Base-by-base conservation (phyloP, 1,140 invertebrate species). In the Leptinotarsa defecta region DNA sequence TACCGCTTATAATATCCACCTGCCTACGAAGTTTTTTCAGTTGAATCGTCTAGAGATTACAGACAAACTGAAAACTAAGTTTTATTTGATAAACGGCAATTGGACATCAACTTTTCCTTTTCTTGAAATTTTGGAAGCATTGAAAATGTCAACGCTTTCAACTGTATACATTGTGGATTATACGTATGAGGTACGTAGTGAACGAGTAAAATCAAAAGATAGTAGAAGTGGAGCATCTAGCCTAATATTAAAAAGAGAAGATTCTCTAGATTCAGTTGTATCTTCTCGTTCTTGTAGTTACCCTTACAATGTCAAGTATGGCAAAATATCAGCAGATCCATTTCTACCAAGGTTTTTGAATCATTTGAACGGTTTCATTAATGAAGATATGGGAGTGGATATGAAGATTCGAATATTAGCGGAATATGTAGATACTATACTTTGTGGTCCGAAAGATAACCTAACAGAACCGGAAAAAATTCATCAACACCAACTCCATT, bases 121-220 rank as follows among this genome's bases (percentile, higher is more conserved):
- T 62, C 77, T 84, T 24, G 82, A 83, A 71, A 77, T 82, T 5
- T 48, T 83, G 48, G 78, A 82, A 73, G 52, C 72, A 13, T 70
- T 77, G 17, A 48, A 74, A 43, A 78, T 81, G 43, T 83, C 78
- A 11, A 78, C 81, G 1, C 67, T 76, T 17, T 73, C 74, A 13
- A 83, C 80, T 11, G 82, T 84, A 72, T 84, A 84, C 63, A 57
- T 83, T 5, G 79, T 83, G 2, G 82, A 84, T 67, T 83, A 75
- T 72, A 74, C 78, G 22, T 73, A 74, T 34, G 73, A 77, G 8
- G 27, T 69, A 13, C 13, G 22, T 17, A 57, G n/a, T 5, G n/a
- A 19, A 57, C 15, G n/a, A 17, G n/a, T 19, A 15, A 43, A 65
- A 67, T 49, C 20, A 48, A 61, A 64, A 67, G 68, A 43, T 5